Percentiles rank a stretch among this genome's conserved stretches.
These are phyloP conservation scores for Microtus oregoni DNA, from an alignment of 2,113 vertebrate genomes.

Conservation along the genomic window DNA sequence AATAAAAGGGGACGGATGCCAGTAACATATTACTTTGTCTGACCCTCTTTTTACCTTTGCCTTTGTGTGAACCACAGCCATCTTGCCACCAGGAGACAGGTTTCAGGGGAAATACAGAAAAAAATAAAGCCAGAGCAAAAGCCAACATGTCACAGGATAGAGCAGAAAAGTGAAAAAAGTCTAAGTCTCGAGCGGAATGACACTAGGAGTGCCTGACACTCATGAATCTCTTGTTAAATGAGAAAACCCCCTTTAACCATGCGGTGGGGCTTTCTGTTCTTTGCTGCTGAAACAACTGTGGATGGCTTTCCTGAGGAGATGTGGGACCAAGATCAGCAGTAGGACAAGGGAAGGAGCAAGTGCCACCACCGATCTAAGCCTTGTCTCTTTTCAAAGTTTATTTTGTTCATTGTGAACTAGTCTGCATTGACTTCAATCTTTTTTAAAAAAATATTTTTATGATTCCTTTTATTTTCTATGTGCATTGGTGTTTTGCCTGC, in stretches of 20 bases:
- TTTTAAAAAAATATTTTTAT: not conserved
- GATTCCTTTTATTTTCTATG: not conserved
- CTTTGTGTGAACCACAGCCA: not conserved
- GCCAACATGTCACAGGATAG: not conserved
- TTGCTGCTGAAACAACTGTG: not conserved
- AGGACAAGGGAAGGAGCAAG: not conserved
- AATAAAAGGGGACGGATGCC: not conserved
- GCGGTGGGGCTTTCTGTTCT: not conserved
- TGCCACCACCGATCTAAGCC: not conserved
- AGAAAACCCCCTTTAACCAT: not conserved
- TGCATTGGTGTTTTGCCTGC: not conserved
- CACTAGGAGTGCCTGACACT: not conserved
- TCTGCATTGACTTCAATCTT: not conserved
- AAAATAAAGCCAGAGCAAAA: constrained; percentile 18
- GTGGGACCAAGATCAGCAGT: not conserved
- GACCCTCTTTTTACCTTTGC: not conserved
- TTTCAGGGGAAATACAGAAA: not conserved
- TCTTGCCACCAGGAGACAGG: constrained; percentile 26
- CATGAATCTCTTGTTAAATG: not conserved
- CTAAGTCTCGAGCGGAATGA: not conserved
- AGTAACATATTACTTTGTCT: constrained; percentile 14
- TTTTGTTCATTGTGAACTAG: not conserved
- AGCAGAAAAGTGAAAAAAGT: not conserved
- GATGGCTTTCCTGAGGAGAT: not conserved
- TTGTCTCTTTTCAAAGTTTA: constrained; percentile 16